A percentile compares a stretch with the other conserved stretches of the same genome.
Evolutionary conservation across 2,113 vertebrate species (phyloP).

Genomic region (Bubalus kerabau): DNA sequence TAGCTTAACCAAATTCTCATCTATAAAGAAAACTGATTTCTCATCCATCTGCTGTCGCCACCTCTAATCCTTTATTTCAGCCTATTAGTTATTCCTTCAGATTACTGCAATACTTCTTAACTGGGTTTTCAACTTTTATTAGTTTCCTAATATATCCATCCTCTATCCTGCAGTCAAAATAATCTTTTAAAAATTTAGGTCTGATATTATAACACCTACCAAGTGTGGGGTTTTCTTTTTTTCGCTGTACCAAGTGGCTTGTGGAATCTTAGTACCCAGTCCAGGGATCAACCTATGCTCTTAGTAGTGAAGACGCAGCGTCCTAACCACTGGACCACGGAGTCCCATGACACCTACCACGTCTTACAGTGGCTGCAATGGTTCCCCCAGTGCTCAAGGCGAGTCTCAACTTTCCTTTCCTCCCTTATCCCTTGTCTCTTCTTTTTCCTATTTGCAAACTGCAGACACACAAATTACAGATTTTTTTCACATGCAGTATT

Average conservation of each 20-base stretch:
- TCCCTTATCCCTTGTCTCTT: not conserved
- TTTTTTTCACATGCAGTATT: not conserved
- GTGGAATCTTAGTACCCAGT: not conserved
- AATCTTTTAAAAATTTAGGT: not conserved
- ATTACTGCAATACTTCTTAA: not conserved
- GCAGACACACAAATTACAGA: not conserved
- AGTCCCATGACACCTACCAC: not conserved
- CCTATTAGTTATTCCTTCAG: not conserved
- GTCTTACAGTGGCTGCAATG: not conserved
- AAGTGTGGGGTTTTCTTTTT: not conserved
- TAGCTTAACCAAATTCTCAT: not conserved
- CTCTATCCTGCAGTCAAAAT: not conserved
- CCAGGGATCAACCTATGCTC: not conserved
- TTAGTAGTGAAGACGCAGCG: not conserved
- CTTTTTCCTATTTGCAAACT: not conserved
- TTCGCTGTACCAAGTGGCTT: not conserved
- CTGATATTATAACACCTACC: not conserved
- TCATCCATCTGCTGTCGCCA: not conserved
- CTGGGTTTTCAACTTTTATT: not conserved
- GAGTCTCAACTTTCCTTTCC: not conserved
- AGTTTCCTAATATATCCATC: not conserved
- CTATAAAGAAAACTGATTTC: not conserved
- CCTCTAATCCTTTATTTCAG: not conserved
- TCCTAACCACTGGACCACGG: not conserved
- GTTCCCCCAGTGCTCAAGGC: not conserved